Base-by-base conservation (phyloP, 2,113 vertebrate species). In the Rhynchomys soricoides region DNA sequence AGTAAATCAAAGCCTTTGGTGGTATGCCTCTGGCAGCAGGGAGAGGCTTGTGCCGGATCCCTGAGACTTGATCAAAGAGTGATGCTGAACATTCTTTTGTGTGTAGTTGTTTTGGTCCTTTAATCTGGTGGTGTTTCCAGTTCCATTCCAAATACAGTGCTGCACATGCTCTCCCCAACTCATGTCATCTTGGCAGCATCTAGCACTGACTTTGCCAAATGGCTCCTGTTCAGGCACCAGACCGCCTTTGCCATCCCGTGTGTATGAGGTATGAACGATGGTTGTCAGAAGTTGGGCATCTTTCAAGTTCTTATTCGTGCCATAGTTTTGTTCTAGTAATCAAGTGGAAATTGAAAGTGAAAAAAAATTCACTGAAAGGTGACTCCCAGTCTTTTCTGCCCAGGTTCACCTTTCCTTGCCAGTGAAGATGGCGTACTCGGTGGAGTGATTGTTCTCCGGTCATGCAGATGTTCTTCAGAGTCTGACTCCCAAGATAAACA, bases 361-460 rank as follows among this genome's bases (percentile, higher is more conserved):
- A 89, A 50, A 86, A 88, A 93, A 24, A 70, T 82, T 12, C n/a
- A 92, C 2, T 62, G 79, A 95, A 45, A 97, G 97, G 92, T 94
- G 75, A 97, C 91, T 85, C 21, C 40, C 2, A n/a, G 29, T 94
- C 0, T 0, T 94, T 97, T 98, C 91, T 98, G 29, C 92, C 78
- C 97, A 99, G 99, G 99, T 97, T 99, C 99, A 90, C 99, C 99
- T 96, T 99, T 99, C 97, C 98, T 99, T 96, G 99, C 99, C 97
- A 99, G 98, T 95, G 99, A 99, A 98, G 99, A 99, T 79, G 99
- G 99, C 34, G 99, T 99, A 24, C 98, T 99, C 0, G 99, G 99
- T 68, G 99, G 99, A 85, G 99, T 99, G 89, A 99, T 99, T 50
- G 99, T 99, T 95, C 98, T 99, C 96, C 99, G 99, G 78, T 99